Evolutionary conservation across 35 echinoderm and acorn worm genomes (phyloP).

Genomic region (Ophiothrix spiculata): DNA sequence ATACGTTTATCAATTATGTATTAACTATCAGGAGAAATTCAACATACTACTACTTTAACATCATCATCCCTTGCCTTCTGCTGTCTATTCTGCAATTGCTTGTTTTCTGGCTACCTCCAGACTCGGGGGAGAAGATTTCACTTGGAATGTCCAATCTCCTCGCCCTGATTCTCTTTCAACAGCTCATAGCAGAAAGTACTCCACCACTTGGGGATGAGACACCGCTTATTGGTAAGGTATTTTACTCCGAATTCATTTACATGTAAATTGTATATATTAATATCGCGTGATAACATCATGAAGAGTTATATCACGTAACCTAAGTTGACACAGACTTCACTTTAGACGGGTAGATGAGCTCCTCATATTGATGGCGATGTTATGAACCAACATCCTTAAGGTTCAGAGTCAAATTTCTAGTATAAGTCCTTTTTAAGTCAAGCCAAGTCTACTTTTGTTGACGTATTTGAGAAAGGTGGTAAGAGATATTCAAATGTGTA

Average conservation of each 20-base stretch:
- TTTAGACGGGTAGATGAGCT: too few relatives aligned
- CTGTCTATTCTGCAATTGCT: constrained; percentile 44
- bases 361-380: too few relatives aligned
- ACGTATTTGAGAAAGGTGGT: too few relatives aligned
- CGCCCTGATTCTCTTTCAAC: constrained; percentile 58
- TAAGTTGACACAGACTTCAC: too few relatives aligned
- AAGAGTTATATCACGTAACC: too few relatives aligned
- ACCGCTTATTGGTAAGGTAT: constrained; percentile 59
- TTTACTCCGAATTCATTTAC: neutral
- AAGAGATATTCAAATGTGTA: too few relatives aligned
- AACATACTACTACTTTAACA: constrained; percentile 8
- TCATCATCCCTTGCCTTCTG: constrained; percentile 30
- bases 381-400: too few relatives aligned
- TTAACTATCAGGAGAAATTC: neutral
- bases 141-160: constrained; percentile 51
- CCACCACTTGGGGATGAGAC: constrained; percentile 40
- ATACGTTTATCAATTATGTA: neutral
- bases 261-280: neutral
- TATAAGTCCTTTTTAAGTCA: too few relatives aligned
- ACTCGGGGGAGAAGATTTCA: constrained; percentile 59
- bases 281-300: neutral
- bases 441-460: too few relatives aligned
- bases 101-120: constrained; percentile 55
- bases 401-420: too few relatives aligned
- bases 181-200: constrained; percentile 40